A percentile compares a stretch with the other conserved stretches of the same genome.
phyloP scores from a whole-genome alignment of 2,888 invertebrate genomes.

The Brachynemurus nebulosus region DNA sequence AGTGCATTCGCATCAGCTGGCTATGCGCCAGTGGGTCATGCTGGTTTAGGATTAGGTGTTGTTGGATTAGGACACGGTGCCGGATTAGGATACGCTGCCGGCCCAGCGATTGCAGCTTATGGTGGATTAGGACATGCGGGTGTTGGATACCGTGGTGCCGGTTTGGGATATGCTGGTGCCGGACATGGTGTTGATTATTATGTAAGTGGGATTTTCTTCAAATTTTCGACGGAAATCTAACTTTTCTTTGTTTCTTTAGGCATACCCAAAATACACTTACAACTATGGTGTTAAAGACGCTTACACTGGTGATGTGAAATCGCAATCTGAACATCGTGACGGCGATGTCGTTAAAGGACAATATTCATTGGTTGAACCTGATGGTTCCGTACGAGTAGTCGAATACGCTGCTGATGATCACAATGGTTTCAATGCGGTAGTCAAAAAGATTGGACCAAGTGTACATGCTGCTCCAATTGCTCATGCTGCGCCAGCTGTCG shows the following conservation, averaged over 20 bases:
- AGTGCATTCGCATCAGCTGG: conserved; percentile 4
- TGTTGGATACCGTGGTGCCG: background rate
- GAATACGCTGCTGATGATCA: conserved; percentile 9
- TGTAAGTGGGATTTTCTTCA: background rate
- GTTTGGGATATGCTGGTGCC: background rate
- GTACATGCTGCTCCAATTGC: conserved; percentile 3
- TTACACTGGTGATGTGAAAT: conserved; percentile 10
- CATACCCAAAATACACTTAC: conserved; percentile 8
- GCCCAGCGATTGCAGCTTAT: background rate
- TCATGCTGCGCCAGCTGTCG: background rate
- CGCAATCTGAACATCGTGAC: conserved; percentile 7
- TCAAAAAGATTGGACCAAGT: conserved; percentile 6
- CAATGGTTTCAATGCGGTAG: conserved; percentile 10
- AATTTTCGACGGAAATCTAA: no score
- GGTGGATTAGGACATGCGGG: conserved; percentile 2
- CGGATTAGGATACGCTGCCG: background rate
- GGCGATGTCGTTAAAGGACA: conserved; percentile 10
- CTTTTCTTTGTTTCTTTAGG: conserved; percentile 1
- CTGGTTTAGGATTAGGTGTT: conserved; percentile 3
- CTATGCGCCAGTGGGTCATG: background rate
- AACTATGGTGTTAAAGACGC: conserved; percentile 9
- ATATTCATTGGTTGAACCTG: conserved; percentile 8
- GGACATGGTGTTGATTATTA: conserved; percentile 6
- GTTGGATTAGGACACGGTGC: background rate
- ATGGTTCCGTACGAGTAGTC: conserved; percentile 9